A percentile compares a stretch with the other conserved stretches of the same genome.
phyloP scores from a whole-genome alignment of 2,113 vertebrate species.

The Ginglymostoma cirratum region DNA sequence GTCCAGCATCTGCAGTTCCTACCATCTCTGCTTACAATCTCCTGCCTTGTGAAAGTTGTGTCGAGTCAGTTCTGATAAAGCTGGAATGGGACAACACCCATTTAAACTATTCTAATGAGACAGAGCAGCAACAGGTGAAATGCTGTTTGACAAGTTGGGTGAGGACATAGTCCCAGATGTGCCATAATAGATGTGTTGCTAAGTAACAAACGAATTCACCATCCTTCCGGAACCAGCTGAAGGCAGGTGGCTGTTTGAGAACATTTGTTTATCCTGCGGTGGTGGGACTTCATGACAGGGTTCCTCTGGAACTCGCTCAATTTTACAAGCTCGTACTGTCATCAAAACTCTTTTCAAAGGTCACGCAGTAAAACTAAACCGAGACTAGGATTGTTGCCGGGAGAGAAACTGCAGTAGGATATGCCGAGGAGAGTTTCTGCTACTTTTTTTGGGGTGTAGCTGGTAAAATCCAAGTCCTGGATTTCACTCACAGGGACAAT shows the following conservation, averaged over 20 bases:
- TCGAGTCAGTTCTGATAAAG: neutral
- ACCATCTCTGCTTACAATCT: too few species aligned
- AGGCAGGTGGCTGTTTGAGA: constrained; percentile 44
- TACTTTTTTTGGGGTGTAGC: neutral
- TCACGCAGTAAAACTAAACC: neutral
- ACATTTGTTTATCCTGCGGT: constrained; percentile 33
- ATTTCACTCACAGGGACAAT: neutral
- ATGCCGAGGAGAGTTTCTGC: neutral
- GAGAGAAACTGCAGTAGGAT: neutral
- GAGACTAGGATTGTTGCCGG: neutral
- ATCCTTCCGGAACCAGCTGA: constrained; percentile 34
- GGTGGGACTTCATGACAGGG: neutral
- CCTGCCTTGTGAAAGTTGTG: neutral
- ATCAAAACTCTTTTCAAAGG: neutral
- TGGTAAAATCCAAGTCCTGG: neutral
- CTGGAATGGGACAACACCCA: constrained; percentile 15
- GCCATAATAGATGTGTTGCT: constrained; percentile 28
- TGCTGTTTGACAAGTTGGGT: constrained; percentile 60
- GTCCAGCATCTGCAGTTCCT: too few species aligned
- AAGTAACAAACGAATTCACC: constrained; percentile 31
- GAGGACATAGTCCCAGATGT: constrained; percentile 42
- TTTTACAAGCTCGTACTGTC: neutral
- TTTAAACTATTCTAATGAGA: constrained; percentile 18
- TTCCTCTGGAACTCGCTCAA: neutral
- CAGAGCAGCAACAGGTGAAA: constrained; percentile 48